These are phyloP conservation scores for Hippopotamus amphibius DNA, from an alignment of 2,113 vertebrate genomes.

Conservation along the genomic window DNA sequence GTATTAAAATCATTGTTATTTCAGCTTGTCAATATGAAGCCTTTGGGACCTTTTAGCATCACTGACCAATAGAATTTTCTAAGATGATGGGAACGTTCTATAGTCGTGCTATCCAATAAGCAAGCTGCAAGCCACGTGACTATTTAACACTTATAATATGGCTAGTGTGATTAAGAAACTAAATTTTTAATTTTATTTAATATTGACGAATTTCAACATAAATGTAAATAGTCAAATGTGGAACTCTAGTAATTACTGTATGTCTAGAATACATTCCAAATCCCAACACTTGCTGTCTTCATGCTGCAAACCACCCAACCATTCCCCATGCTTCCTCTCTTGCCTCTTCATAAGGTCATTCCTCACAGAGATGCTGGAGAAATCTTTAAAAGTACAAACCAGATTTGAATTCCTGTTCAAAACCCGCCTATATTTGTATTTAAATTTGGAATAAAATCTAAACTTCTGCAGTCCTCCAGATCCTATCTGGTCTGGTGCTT, in stretches of 20 bases:
- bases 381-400: background rate
- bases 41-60: background rate
- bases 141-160: background rate
- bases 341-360: background rate
- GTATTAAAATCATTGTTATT: background rate
- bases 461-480: background rate
- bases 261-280: background rate
- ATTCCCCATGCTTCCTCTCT: background rate
- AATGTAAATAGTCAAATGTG: background rate
- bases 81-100: background rate
- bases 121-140: background rate
- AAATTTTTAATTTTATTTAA: background rate
- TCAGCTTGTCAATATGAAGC: background rate
- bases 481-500: background rate
- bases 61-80: background rate
- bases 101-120: background rate
- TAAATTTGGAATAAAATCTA: background rate
- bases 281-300: background rate
- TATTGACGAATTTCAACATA: conserved; percentile 3
- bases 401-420: background rate
- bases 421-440: background rate
- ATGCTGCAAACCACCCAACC: background rate
- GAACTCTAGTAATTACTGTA: background rate
- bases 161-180: background rate
- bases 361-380: background rate